phyloP scores from a whole-genome alignment of 2,797 vertebrate species.

The Holocentrus rufus region DNA sequence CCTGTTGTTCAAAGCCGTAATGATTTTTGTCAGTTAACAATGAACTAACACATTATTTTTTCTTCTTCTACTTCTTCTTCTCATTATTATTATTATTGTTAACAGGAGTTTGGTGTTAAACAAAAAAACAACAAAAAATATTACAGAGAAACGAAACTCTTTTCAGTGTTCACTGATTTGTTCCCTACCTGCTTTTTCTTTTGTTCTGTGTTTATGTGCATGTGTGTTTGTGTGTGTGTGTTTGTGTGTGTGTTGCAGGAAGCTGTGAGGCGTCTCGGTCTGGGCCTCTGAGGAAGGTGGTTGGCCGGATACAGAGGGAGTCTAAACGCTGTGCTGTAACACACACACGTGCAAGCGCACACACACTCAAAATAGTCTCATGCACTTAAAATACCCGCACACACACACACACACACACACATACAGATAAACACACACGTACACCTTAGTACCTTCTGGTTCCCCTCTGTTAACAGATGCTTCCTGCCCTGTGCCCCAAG shows the following conservation, averaged over 20 bases:
- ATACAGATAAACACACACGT: neutral
- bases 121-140: too few species aligned
- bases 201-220: neutral
- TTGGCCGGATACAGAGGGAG: constrained; percentile 61
- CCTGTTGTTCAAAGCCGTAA: too few species aligned
- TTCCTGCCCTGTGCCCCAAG: constrained; percentile 67
- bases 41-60: too few species aligned
- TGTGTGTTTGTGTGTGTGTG: neutral
- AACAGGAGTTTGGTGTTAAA: too few species aligned
- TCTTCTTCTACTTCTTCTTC: too few species aligned
- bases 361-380: too few species aligned
- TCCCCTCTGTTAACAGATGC: constrained; percentile 76
- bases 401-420: constrained; percentile 34
- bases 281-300: constrained; percentile 62
- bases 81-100: too few species aligned
- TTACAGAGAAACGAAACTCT: too few species aligned
- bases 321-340: constrained; percentile 54
- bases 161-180: neutral
- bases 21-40: too few species aligned
- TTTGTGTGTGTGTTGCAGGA: constrained; percentile 50
- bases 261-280: constrained; percentile 62
- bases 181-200: neutral
- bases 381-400: neutral
- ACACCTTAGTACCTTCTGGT: constrained; percentile 21
- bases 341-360: neutral